Base-by-base conservation (phyloP, 2,113 vertebrate species). In the Herpailurus yagouaroundi region DNA sequence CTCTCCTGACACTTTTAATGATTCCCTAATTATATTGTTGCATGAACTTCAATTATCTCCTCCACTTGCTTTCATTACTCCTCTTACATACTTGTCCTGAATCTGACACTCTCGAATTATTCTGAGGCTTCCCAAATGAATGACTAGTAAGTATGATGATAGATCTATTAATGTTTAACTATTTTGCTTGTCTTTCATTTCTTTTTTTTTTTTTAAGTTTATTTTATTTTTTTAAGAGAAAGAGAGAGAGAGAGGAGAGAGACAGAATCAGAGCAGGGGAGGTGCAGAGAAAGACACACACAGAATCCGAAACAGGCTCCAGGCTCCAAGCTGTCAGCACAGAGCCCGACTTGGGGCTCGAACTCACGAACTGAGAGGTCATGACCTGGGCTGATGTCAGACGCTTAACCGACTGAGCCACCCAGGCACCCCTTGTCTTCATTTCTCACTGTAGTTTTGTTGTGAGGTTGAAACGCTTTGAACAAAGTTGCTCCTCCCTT, bases 1-100 rank as follows among this genome's bases (percentile, higher is more conserved):
- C 7, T 84, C 36, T 91, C 74, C 57, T 93, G 68, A 63, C 15
- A 87, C 23, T 68, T 55, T 23, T 64, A 31, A 57, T 96, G 21
- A 93, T 92, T 57, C 85, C 23, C 52, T 94, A 83, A 86, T 93
- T 85, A 85, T 27, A 63, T 25, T 83, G 52, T n/a, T 86, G 7
- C 21, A 45, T 64, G 38, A 31, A 27, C 41, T 92, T 83, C 63
- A 86, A 41, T 95, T 82, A 92, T 66, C 27, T 77, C 80, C 15
- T 97, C 33, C 29, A 74, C n/a, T 96, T 80, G 19, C 45, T 89
- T 81, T 96, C 80, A 90, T 68, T 82, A 3, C 38, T 95, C 25
- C 31, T 94, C 27, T 96, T 93, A 60, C 66, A 80, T 83, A 55
- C 8, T 91, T 94, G 12, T 63, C 33, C 31, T 91, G 48, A 96